A percentile compares a stretch with the other conserved stretches of the same genome.
phyloP scores from a whole-genome alignment of 2,797 vertebrate species.

The Serranus cabrilla region DNA sequence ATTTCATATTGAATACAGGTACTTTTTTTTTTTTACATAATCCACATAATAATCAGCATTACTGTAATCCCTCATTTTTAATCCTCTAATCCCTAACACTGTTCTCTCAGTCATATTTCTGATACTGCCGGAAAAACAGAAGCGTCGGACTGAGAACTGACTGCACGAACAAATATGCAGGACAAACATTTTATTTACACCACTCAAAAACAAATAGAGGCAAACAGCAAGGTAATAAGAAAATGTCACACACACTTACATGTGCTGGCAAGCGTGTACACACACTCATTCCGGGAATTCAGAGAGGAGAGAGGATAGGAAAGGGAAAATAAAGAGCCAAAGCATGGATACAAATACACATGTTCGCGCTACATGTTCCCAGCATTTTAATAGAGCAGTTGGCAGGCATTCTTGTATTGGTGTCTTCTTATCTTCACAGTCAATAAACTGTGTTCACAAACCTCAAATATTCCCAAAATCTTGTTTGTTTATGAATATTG shows the following conservation, averaged over 20 bases:
- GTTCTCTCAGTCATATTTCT: slow-evolving; percentile 34
- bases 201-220: slow-evolving; percentile 28
- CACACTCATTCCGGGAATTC: slow-evolving; percentile 5
- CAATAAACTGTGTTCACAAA: neutral
- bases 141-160: neutral
- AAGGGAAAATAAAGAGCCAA: neutral
- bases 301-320: neutral
- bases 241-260: slow-evolving; percentile 29
- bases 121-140: slow-evolving; percentile 23
- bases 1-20: slow-evolving; percentile 28
- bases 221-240: slow-evolving; percentile 28
- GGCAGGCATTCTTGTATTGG: neutral
- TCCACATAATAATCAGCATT: slow-evolving; percentile 52
- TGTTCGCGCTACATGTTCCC: neutral
- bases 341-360: slow-evolving; percentile 11
- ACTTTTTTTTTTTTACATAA: slow-evolving; percentile 26
- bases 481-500: neutral
- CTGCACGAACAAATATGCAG: slow-evolving; percentile 28
- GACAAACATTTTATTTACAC: slow-evolving; percentile 49
- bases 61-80: slow-evolving; percentile 49
- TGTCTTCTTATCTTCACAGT: neutral
- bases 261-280: slow-evolving; percentile 16
- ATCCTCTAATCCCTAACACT: slow-evolving; percentile 48
- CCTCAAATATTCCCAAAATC: neutral
- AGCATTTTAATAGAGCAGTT: neutral